Conservation (phyloP, 2,797 vertebrate species). For the Syndactyla subalaris region DNA sequence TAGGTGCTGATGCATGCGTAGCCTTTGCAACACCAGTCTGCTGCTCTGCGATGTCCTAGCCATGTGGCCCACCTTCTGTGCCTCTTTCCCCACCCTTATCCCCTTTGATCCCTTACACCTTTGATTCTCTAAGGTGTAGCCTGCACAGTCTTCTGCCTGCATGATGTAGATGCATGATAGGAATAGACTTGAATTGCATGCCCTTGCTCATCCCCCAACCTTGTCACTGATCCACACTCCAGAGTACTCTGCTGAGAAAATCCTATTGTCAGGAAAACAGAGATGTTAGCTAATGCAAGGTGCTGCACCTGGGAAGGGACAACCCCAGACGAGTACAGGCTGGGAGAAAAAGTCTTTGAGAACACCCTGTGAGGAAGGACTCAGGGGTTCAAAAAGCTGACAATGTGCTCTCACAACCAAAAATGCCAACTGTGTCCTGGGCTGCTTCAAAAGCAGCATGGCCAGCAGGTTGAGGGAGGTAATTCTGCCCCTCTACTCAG, state of each 20-base stretch:
- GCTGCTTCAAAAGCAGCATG: not conserved
- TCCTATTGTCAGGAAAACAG: not conserved
- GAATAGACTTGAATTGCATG: not conserved
- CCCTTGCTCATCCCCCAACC: not conserved
- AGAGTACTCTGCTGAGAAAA: not conserved
- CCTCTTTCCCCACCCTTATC: not conserved
- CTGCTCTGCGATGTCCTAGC: not conserved
- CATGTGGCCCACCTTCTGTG: rapidly evolving
- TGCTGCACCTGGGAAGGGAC: not conserved
- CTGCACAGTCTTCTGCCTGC: not conserved
- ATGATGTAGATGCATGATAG: not conserved
- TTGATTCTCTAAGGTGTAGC: not conserved
- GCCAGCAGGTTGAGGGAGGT: not conserved
- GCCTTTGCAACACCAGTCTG: not conserved
- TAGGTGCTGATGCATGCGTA: not conserved
- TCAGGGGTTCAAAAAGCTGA: not conserved
- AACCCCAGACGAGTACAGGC: not conserved
- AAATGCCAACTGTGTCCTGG: not conserved
- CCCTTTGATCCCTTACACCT: not conserved
- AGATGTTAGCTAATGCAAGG: not conserved
- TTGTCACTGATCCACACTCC: not conserved
- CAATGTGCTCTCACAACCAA: not conserved
- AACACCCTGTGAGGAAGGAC: not conserved
- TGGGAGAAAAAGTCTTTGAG: not conserved
- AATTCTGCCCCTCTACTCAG: not conserved